Conservation (phyloP, 1,140 invertebrate genomes). For the Musca domestica region DNA sequence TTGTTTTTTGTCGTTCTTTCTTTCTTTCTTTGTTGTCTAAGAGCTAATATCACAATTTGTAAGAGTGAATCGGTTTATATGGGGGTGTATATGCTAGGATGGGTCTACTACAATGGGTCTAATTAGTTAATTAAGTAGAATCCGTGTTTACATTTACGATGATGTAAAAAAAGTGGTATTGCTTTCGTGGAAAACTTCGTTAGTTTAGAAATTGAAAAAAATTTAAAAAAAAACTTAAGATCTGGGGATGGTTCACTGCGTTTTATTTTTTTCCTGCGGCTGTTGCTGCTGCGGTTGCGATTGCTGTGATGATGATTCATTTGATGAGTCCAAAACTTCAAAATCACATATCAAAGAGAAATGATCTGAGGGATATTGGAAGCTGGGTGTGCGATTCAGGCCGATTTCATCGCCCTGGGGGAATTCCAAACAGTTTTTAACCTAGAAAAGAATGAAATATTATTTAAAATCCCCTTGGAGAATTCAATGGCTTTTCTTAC, state of each 20-base stretch:
- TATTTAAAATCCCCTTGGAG: background rate
- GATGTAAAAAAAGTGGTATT: background rate
- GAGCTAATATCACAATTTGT: conserved; percentile 53
- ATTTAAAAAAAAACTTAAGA: background rate
- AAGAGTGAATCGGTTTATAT: conserved; percentile 40
- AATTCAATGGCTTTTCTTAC: conserved; percentile 26
- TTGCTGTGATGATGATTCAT: background rate
- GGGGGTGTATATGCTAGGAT: background rate
- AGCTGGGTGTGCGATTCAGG: conserved; percentile 65
- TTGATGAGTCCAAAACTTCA: conserved; percentile 34
- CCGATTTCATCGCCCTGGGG: conserved; percentile 70
- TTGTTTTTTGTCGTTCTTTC: conserved; percentile 23
- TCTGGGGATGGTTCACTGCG: background rate
- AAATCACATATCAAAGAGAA: conserved; percentile 75
- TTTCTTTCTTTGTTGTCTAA: conserved; percentile 44
- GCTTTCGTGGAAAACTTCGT: no score
- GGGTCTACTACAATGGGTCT: background rate
- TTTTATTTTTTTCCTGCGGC: conserved; percentile 10
- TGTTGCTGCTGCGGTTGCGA: background rate
- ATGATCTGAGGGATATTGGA: conserved; percentile 76
- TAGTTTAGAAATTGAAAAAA: no score
- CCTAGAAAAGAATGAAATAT: conserved; percentile 32
- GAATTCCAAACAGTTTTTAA: conserved; percentile 64
- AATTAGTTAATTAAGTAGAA: conserved; percentile 5
- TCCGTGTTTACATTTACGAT: background rate